Percentiles rank a stretch among this genome's conserved stretches.
phyloP scores from a whole-genome alignment of 2,888 invertebrate genomes.

The Carpatolechia fugitivella region DNA sequence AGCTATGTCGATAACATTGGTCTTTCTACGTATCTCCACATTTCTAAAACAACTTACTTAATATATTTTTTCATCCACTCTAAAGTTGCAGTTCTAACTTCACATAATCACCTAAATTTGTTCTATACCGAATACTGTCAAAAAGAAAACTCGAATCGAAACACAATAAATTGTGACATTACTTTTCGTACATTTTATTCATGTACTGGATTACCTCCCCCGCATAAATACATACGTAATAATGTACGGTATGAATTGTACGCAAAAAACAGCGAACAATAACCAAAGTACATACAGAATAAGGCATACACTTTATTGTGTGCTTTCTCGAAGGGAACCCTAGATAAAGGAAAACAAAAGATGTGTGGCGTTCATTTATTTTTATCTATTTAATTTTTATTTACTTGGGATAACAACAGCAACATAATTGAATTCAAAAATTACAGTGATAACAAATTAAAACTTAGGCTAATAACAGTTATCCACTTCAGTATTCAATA shows the following conservation, averaged over 20 bases:
- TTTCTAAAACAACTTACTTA: no score
- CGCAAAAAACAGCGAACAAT: conserved; percentile 29
- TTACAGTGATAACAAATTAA: no score
- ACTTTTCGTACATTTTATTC: not conserved
- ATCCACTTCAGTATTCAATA: no score
- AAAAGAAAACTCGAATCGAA: not conserved
- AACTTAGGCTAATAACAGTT: no score
- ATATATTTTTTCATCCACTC: no score
- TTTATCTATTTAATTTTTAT: not conserved
- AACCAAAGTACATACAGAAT: conserved; percentile 41
- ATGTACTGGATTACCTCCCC: conserved; percentile 12
- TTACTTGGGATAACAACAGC: no score
- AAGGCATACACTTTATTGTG: conserved; percentile 45
- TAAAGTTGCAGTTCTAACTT: no score
- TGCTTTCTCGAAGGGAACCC: conserved; percentile 28
- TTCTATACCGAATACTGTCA: not conserved
- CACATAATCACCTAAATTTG: no score
- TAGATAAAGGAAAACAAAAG: not conserved
- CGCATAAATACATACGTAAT: conserved; percentile 6
- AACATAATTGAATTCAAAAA: no score
- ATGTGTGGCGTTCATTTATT: not conserved
- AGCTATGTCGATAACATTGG: no score
- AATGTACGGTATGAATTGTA: conserved; percentile 7
- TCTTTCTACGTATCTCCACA: no score
- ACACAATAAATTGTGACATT: conserved; percentile 1